Base-by-base conservation (phyloP, 2,888 invertebrate species). In the Caradrina clavipalpis region DNA sequence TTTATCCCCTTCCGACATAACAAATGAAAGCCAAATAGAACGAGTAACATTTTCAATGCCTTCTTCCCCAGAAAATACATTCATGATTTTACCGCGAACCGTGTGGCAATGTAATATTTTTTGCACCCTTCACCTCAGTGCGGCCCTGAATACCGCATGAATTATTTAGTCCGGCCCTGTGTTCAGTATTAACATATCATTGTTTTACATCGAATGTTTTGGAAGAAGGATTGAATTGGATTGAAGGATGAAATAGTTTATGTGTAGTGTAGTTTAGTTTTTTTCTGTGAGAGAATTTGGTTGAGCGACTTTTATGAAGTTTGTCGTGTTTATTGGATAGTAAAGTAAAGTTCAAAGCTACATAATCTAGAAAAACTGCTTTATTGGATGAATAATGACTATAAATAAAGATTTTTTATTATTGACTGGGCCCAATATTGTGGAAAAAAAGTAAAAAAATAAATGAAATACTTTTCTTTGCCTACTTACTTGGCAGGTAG, bases 121-220 rank as follows among this genome's bases (percentile, higher is more conserved):
- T 85, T 85, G 68, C 62, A 57, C 61, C 73, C 63, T 78, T 81
- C 81, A 78, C 78, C 83, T 85, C 71, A 71, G 54, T 73, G 56
- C 68, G 60, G 70, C 74, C 75, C 72, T 63, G 69, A 63, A 69
- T 80, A 76, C 69, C 71, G 22, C 69, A 87, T 87, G 87, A 87
- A 87, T 87, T 87, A 87, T 87, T 86, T 85, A 87, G 78, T 72
- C 56, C 74, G 21, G 62, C 78, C 81, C 80, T 80, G 76, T 62
- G 65, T 22, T 63, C 15, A 15, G 73, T 73, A 78, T 84, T 82
- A 82, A 67, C 85, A 85, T 82, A 81, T 63, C 76, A 78, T 85
- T 84, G 81, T 84, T 84, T 82, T 76, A 73, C 73, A 83, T 81
- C 79, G 62, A 73, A 73, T 83, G 59, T 78, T 77, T 78, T 56